phyloP scores from a whole-genome alignment of 2,113 vertebrate species.

The Silurus glanis region DNA sequence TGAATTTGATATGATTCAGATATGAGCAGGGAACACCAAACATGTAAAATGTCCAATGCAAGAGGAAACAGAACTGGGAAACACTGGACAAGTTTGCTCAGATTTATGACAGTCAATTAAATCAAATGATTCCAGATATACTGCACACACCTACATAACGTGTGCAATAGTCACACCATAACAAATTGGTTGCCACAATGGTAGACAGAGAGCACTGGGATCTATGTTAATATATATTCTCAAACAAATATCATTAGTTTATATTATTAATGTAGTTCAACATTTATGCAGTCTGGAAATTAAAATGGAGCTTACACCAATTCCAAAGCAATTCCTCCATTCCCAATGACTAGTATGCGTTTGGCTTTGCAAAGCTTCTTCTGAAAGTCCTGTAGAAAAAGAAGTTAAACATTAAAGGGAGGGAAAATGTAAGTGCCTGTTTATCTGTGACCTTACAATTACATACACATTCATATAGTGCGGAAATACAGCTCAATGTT shows the following conservation, averaged over 20 bases:
- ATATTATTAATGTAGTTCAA: neutral
- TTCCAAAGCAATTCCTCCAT: constrained; percentile 95
- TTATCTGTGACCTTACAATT: neutral
- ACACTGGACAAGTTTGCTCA: neutral
- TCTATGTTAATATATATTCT: neutral
- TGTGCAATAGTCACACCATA: neutral
- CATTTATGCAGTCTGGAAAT: neutral
- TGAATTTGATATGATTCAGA: neutral
- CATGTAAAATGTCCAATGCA: neutral
- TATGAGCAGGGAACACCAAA: neutral
- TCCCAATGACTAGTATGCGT: constrained; percentile 88
- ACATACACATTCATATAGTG: neutral
- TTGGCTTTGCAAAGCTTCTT: constrained; percentile 81
- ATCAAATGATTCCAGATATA: neutral
- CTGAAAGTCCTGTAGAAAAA: constrained; percentile 83
- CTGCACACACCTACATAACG: neutral
- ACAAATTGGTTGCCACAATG: neutral
- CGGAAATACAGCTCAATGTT: neutral
- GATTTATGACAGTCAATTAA: neutral
- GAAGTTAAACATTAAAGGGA: neutral
- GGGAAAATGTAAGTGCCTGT: neutral
- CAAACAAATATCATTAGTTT: neutral
- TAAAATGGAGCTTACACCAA: constrained; percentile 81
- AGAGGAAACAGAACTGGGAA: neutral
- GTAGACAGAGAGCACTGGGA: too few species aligned